These are phyloP conservation scores for Nematolebias whitei DNA, from an alignment of 2,113 vertebrate genomes.

Conservation along the genomic window DNA sequence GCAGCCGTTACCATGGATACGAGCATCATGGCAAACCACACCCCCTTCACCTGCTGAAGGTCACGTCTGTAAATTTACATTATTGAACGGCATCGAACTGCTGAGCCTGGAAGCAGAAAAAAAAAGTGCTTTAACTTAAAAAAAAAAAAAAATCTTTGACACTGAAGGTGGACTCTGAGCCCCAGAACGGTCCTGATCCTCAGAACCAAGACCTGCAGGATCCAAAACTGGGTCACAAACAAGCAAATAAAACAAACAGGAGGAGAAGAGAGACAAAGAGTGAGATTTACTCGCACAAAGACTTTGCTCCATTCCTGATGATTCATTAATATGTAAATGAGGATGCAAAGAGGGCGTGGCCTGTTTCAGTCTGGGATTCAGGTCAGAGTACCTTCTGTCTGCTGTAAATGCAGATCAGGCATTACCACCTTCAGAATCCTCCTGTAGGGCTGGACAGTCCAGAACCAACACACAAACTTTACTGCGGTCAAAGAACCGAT, in stretches of 20 bases:
- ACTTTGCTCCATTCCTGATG: background rate
- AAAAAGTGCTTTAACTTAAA: background rate
- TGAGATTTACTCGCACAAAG: conserved; percentile 2
- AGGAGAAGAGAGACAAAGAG: background rate
- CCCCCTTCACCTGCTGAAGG: conserved; percentile 13
- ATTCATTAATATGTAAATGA: conserved; percentile 8
- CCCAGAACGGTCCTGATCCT: background rate
- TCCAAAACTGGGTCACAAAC: background rate
- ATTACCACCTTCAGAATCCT: no score
- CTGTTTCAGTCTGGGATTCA: background rate
- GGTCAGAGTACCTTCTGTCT: background rate
- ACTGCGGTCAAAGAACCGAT: no score
- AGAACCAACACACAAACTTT: no score
- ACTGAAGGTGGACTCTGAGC: background rate
- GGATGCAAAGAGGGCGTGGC: background rate
- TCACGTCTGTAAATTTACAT: conserved; percentile 9
- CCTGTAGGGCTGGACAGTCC: no score
- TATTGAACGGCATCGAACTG: conserved; percentile 1
- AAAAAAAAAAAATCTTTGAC: background rate
- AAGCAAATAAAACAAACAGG: background rate
- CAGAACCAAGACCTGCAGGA: background rate
- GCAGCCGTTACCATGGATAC: conserved; percentile 22
- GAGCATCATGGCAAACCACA: background rate
- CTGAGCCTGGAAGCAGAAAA: background rate
- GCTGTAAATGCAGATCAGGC: no score